Conservation (phyloP, 2,797 vertebrate species). For the Dendrocincla fuliginosa region DNA sequence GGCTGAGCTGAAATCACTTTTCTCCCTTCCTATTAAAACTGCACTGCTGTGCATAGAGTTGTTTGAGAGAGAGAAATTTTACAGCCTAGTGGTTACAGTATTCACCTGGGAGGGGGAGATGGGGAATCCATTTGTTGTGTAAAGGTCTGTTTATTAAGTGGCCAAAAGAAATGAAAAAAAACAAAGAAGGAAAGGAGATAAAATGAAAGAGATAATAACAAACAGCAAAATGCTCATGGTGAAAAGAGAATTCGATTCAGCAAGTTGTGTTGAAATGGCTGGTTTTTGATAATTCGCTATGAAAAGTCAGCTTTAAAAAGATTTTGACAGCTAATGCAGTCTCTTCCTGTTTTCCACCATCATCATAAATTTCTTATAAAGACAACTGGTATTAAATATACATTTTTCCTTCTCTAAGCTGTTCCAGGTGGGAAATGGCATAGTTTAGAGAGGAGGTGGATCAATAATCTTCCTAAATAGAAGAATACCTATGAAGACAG, state of each 20-base stretch:
- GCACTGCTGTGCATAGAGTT: not conserved
- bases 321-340: not conserved
- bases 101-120: not conserved
- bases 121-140: not conserved
- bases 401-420: slow-evolving; percentile 2
- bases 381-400: slow-evolving; percentile 8
- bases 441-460: not conserved
- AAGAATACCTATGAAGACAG: not conserved
- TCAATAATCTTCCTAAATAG: slow-evolving; percentile 9
- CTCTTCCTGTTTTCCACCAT: not conserved
- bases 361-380: slow-evolving; percentile 9
- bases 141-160: slow-evolving; percentile 2
- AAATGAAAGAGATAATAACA: not conserved
- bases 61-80: not conserved
- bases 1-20: not conserved
- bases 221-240: not conserved
- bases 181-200: not conserved
- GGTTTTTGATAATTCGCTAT: not conserved
- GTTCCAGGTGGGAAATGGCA: slow-evolving; percentile 4
- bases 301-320: not conserved
- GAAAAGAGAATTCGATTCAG: not conserved
- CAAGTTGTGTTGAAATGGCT: not conserved
- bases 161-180: not conserved
- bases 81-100: not conserved
- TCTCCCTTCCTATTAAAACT: not conserved